Conservation (phyloP, 2,113 vertebrate species). For the Steatornis caripensis region DNA sequence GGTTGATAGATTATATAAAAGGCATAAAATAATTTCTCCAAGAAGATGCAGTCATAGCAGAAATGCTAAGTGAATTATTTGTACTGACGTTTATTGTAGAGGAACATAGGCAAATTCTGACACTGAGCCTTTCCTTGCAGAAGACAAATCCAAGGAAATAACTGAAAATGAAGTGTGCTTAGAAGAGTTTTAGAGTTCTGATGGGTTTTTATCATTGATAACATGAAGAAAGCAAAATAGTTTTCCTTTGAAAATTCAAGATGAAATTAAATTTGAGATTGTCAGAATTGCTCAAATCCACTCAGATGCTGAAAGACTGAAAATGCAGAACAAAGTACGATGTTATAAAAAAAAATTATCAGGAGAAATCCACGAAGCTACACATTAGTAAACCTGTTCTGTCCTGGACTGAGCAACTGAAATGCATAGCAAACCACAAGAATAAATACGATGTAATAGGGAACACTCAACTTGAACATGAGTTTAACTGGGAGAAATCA, state of each 20-base stretch:
- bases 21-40: background rate
- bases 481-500: background rate
- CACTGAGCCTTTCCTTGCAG: background rate
- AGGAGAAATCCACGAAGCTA: background rate
- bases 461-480: background rate
- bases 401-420: background rate
- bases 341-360: background rate
- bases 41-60: background rate
- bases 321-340: background rate
- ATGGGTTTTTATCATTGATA: background rate
- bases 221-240: background rate
- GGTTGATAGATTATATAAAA: background rate
- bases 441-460: background rate
- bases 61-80: background rate
- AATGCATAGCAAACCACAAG: accelerated
- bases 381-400: background rate
- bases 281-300: background rate
- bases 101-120: background rate
- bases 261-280: background rate
- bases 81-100: background rate
- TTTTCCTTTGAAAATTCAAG: background rate
- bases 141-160: background rate
- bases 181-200: background rate
- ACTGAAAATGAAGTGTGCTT: background rate
- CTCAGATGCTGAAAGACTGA: background rate